These are phyloP conservation scores for Rhabdomys pumilio DNA, from an alignment of 2,797 vertebrate genomes.

Conservation along the genomic window DNA sequence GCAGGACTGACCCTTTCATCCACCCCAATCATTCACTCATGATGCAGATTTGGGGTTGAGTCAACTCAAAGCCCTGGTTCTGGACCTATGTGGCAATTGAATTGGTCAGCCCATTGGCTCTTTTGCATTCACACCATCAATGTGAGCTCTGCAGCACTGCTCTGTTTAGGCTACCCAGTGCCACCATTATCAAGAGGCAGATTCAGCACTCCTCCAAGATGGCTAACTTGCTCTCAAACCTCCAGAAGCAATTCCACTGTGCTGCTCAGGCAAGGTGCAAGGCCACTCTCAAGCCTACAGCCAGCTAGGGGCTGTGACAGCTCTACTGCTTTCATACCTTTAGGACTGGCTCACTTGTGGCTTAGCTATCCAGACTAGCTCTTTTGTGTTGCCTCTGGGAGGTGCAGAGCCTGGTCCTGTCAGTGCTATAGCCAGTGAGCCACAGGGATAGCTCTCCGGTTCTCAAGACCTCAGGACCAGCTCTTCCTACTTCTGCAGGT, in stretches of 20 bases:
- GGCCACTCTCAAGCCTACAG: not conserved
- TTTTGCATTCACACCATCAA: not conserved
- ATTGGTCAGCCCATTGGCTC: not conserved
- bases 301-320: not conserved
- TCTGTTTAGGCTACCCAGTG: not conserved
- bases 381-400: too few species aligned
- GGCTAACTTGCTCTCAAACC: not conserved
- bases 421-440: not conserved
- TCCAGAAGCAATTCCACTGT: not conserved
- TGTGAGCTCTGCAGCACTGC: not conserved
- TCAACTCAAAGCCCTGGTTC: not conserved
- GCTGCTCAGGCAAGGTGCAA: not conserved
- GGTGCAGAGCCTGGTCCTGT: not conserved
- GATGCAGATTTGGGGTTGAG: not conserved
- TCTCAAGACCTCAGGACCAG: not conserved
- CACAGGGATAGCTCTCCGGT: too few species aligned
- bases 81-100: not conserved
- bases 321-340: not conserved
- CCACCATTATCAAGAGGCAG: not conserved
- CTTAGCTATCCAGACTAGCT: not conserved
- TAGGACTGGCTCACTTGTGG: not conserved
- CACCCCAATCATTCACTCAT: not conserved
- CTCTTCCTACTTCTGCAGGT: not conserved
- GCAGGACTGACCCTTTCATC: not conserved
- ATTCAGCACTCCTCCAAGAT: not conserved